Conservation (phyloP, 2,113 vertebrate genomes). For the Hylia prasina region DNA sequence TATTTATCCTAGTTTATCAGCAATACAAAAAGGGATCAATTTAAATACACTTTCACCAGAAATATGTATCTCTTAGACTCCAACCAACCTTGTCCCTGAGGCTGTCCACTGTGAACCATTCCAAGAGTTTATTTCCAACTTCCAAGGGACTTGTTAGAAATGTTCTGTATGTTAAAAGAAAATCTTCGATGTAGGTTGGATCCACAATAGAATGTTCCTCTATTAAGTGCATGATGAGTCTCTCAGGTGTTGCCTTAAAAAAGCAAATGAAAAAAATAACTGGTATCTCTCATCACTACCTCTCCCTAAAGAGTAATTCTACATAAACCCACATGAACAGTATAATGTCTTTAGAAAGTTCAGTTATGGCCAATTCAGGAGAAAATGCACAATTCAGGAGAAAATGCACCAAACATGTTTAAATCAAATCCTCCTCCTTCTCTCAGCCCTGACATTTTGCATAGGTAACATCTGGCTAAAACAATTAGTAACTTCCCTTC, state of each 20-base stretch:
- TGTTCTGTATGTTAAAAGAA: conserved; percentile 91
- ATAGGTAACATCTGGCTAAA: background rate
- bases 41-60: background rate
- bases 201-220: conserved; percentile 97
- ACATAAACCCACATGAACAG: background rate
- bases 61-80: background rate
- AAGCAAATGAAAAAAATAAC: conserved; percentile 26
- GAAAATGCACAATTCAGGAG: background rate
- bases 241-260: conserved; percentile 89
- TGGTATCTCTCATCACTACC: background rate
- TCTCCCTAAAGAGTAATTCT: background rate
- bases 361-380: background rate
- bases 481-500: background rate
- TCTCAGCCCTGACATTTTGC: background rate
- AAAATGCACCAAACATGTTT: background rate
- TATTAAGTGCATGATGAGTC: conserved; percentile 95
- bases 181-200: conserved; percentile 97
- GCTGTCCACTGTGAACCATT: conserved; percentile 91
- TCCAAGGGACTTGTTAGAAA: conserved; percentile 92
- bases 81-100: conserved; percentile 89
- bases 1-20: background rate
- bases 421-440: background rate
- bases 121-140: conserved; percentile 89
- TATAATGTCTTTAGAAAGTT: background rate
- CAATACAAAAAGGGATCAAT: background rate